Base-by-base conservation (phyloP, 1,140 invertebrate species). In the Heliothis subflexa region DNA sequence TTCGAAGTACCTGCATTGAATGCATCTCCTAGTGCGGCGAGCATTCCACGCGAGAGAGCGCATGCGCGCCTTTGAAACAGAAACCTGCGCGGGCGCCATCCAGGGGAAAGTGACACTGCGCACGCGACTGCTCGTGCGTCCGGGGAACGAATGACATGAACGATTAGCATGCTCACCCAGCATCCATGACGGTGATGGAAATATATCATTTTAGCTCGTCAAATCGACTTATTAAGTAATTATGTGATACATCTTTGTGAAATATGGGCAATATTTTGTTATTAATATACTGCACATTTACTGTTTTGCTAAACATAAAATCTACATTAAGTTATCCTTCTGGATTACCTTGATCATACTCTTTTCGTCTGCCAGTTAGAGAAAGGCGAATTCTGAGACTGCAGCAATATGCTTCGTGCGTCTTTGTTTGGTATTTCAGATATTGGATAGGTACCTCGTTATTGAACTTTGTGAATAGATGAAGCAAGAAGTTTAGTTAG, bases 11-110 rank as follows among this genome's bases (percentile, higher is more conserved):
- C 57, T 66, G 47, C 72, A 80, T 83, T 78, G 52, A 81, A 83
- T 78, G 78, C 81, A 81, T 85, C 82, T 78, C 77, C 75, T 82
- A 70, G 68, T 82, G 79, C 61, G 79, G 81, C 81, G 82, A 84
- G 85, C 83, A 92, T 93, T 91, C 89, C 85, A 73, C 78, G 79
- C 82, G 85, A 90, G 90, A 91, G 89, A 92, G 86, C 86, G 86
- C 81, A 83, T 83, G 81, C 79, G 85, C 86, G 85, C 81, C 85
- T 88, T 89, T 59, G 88, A 91, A 91, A 88, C 89, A 91, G 87
- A 92, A 91, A 90, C 87, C 82, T 77, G 80, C 80, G 84, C 84
- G 70, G 79, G 74, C 85, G 77, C 80, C 45, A 71, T 78, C 78
- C 80, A 82, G 85, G 89, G 81, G 92, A 93, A 93, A 93, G 91